Conservation (phyloP, 2,888 invertebrate species). For the Invenusta paracnida region DNA sequence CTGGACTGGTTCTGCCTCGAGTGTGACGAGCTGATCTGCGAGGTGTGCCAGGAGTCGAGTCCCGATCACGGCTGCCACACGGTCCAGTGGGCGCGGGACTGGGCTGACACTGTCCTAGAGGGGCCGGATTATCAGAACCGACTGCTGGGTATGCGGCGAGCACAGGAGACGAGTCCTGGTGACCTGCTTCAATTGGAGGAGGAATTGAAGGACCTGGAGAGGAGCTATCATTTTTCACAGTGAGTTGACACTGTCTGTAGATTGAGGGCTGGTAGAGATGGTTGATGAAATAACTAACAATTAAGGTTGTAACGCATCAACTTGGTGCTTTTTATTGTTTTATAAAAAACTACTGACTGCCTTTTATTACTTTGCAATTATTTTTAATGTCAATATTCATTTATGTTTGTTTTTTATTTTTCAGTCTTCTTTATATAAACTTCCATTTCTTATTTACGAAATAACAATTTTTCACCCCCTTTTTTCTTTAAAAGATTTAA, state of each 20-base stretch:
- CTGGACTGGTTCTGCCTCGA: constrained; percentile 1
- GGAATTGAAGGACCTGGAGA: not conserved
- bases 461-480: too few species aligned
- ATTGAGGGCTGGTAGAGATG: not conserved
- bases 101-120: not conserved
- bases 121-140: not conserved
- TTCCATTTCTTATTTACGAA: too few species aligned
- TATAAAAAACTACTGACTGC: too few species aligned
- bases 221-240: not conserved
- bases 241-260: not conserved
- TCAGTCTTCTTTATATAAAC: too few species aligned
- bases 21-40: not conserved
- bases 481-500: too few species aligned
- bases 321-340: too few species aligned
- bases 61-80: not conserved
- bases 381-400: too few species aligned
- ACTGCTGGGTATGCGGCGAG: not conserved
- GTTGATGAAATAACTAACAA: too few species aligned
- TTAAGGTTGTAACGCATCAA: too few species aligned
- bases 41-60: not conserved
- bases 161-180: not conserved
- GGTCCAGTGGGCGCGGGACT: not conserved
- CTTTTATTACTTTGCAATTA: too few species aligned
- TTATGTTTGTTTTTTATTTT: too few species aligned
- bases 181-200: not conserved